Evolutionary conservation across 1,140 invertebrate species (phyloP).

Genomic region (Aleiodes sp.): DNA sequence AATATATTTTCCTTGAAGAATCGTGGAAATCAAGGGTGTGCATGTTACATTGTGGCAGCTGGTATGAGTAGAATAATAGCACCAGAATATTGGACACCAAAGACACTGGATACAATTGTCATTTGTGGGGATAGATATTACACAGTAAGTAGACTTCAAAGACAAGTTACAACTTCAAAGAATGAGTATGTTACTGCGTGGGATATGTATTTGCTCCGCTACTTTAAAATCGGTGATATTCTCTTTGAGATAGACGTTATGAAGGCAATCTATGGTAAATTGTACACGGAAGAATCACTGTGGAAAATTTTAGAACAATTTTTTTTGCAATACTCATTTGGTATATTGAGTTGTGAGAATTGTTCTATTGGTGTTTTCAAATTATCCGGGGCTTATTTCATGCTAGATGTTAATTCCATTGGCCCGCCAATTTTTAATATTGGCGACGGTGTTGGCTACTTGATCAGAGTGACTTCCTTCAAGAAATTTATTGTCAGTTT

Average conservation of each 20-base stretch:
- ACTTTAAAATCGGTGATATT: constrained; percentile 50
- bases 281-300: constrained; percentile 44
- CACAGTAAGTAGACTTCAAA: constrained; percentile 43
- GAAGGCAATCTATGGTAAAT: constrained; percentile 40
- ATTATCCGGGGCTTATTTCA: constrained; percentile 52
- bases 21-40: constrained; percentile 46
- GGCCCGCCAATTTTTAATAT: constrained; percentile 51
- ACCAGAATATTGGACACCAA: constrained; percentile 56
- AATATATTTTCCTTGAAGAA: constrained; percentile 47
- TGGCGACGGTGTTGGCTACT: constrained; percentile 45
- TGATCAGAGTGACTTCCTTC: constrained; percentile 48
- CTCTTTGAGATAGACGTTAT: constrained; percentile 46
- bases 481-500: constrained; percentile 44
- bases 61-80: constrained; percentile 54
- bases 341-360: constrained; percentile 49
- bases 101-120: constrained; percentile 50
- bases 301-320: constrained; percentile 44
- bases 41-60: constrained; percentile 54
- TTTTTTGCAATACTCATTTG: constrained; percentile 47
- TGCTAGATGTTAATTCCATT: constrained; percentile 48
- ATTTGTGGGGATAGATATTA: constrained; percentile 54
- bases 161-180: neutral
- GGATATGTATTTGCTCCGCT: constrained; percentile 34
- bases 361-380: constrained; percentile 51
- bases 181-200: constrained; percentile 26